A percentile compares a stretch with the other conserved stretches of the same genome.
phyloP scores from a whole-genome alignment of 2,888 invertebrate genomes.

The Odiellus spinosus region DNA sequence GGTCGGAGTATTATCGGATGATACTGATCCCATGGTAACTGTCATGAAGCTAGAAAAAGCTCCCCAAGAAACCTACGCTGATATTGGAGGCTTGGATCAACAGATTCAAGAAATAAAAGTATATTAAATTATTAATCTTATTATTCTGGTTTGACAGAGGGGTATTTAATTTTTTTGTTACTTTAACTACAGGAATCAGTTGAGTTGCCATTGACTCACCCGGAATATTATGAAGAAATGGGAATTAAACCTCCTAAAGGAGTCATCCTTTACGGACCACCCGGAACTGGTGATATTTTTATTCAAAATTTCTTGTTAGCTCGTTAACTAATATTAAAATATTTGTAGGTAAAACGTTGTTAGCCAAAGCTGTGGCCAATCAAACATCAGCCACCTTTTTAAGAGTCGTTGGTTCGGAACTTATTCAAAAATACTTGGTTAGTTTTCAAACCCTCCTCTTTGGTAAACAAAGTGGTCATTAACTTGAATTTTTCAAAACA shows the following conservation, averaged over 20 bases:
- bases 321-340: background rate
- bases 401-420: conserved; percentile 95
- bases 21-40: conserved; percentile 99
- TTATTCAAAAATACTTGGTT: conserved; percentile 94
- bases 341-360: conserved; percentile 57
- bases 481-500: too few relatives aligned
- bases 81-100: conserved; percentile 90
- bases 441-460: too few relatives aligned
- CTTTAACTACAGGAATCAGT: conserved; percentile 60
- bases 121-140: too few relatives aligned
- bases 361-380: conserved; percentile 98
- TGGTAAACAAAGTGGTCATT: too few relatives aligned
- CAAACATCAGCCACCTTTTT: conserved; percentile 98
- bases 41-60: conserved; percentile 99
- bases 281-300: conserved; percentile 64
- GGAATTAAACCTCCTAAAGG: conserved; percentile 99
- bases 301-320: background rate
- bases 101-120: conserved; percentile 91
- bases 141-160: too few relatives aligned
- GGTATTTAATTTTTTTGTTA: too few relatives aligned
- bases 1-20: conserved; percentile 96
- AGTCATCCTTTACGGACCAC: conserved; percentile 92
- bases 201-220: conserved; percentile 93
- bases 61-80: conserved; percentile 97
- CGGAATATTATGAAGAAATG: conserved; percentile 99